Evolutionary conservation across 2,888 invertebrate species (phyloP).

Genomic region (Eilema depressum): DNA sequence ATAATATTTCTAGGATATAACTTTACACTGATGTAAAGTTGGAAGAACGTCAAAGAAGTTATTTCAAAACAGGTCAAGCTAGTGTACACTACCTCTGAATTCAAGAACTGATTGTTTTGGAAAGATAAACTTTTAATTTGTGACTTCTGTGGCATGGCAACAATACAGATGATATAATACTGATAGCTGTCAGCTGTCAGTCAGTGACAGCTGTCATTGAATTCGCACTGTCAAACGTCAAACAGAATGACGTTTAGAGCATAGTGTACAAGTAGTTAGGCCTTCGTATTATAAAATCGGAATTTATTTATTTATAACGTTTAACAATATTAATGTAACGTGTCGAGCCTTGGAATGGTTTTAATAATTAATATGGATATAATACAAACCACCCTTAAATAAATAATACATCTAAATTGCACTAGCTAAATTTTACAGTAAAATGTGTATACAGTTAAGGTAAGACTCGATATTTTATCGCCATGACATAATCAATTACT

Average conservation of each 20-base stretch:
- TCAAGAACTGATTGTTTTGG: neutral
- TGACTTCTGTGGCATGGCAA: neutral
- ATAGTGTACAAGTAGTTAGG: neutral
- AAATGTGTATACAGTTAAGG: slow-evolving; percentile 34
- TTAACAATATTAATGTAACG: slow-evolving; percentile 31
- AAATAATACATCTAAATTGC: slow-evolving; percentile 77
- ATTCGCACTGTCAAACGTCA: neutral
- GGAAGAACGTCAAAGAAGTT: neutral
- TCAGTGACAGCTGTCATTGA: neutral
- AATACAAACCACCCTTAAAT: slow-evolving; percentile 70
- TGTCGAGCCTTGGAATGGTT: slow-evolving; percentile 71
- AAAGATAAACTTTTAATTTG: neutral
- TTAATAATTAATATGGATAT: slow-evolving; percentile 59
- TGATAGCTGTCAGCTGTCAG: neutral
- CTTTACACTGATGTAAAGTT: slow-evolving; percentile 1
- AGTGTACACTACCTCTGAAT: slow-evolving; percentile 2
- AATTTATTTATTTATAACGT: slow-evolving; percentile 18
- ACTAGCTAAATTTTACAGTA: slow-evolving; percentile 72
- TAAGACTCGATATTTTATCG: neutral
- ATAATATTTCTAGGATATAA: slow-evolving; percentile 4
- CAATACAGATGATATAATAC: neutral
- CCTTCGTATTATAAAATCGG: neutral
- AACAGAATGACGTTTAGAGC: neutral
- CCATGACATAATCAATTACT: neutral
- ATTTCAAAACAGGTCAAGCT: neutral